Conservation (phyloP, 2,797 vertebrate species). For the Poeciliopsis paucimaculata region DNA sequence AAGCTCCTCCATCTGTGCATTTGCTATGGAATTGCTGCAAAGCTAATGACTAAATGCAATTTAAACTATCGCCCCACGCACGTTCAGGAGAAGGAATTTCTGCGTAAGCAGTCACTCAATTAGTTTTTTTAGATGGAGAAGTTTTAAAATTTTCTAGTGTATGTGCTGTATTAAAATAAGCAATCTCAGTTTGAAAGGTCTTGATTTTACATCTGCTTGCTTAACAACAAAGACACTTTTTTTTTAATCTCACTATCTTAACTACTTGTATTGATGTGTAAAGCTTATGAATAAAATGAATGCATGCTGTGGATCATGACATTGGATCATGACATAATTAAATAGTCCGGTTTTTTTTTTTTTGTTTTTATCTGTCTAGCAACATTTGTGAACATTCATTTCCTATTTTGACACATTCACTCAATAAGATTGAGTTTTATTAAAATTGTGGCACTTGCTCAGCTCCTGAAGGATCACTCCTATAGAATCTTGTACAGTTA, state of each 20-base stretch:
- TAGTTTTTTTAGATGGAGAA: neutral
- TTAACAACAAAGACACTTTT: neutral
- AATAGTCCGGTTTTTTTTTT: neutral
- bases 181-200: neutral
- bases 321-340: neutral
- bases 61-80: neutral
- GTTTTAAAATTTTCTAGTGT: neutral
- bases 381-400: neutral
- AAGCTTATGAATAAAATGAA: neutral
- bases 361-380: neutral
- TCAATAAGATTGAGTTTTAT: neutral
- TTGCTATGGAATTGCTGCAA: neutral
- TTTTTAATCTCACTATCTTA: neutral
- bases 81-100: neutral
- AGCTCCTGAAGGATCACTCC: neutral
- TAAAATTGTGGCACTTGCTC: neutral
- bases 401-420: neutral
- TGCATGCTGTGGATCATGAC: neutral
- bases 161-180: neutral
- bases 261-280: neutral
- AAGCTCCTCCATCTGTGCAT: neutral
- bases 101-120: neutral
- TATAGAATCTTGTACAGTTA: neutral
- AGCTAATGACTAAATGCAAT: neutral
- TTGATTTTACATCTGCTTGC: neutral